Evolutionary conservation across 2,888 invertebrate genomes (phyloP), one percentile per base, ranked within the genome.

Genomic region (Chouioia cunea): DNA sequence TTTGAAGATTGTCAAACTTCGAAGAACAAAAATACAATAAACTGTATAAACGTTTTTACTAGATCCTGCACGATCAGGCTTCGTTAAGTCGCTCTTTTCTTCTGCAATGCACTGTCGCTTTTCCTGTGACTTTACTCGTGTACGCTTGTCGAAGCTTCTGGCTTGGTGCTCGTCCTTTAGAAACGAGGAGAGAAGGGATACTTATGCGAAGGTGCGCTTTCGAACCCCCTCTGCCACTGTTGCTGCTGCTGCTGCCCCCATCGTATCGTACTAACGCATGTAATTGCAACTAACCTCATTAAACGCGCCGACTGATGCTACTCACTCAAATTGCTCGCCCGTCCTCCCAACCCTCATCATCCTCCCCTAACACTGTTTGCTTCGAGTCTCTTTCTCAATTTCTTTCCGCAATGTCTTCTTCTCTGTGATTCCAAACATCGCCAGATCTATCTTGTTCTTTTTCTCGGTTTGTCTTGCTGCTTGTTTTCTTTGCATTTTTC

Each of bases 251-350:
- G 60, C 50, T 18, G 27, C 23, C 64, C 59, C 65, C 50, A 20
- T 46, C 50, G 65, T 57, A 66, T 71, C 71, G 80, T 80, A 79
- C 81, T 82, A 83, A 83, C 82, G 82, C 82, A 83, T 82, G 81
- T 84, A 84, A 84, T 84, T 84, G 82, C 81, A 82, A 79, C 81
- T 84, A 84, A 85, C 82, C 78, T 82, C 80, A 83, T 85, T 84
- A 84, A 82, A 82, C 79, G 77, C 79, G 78, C 76, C 82, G 82
- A 80, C 82, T 81, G 82, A 83, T 82, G 79, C 78, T 77, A 80
- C 81, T 81, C 81, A 78, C 79, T 80, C 79, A 80, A 82, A 80
- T 81, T 80, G 76, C 79, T 75, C 77, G 76, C 48, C 59, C 47
- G 47, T 47, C 23, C 3, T 22, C 20, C 18, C 64, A 65, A 58